Evolutionary conservation across 2,888 invertebrate genomes (phyloP).

Genomic region (Drosophila diplacantha): DNA sequence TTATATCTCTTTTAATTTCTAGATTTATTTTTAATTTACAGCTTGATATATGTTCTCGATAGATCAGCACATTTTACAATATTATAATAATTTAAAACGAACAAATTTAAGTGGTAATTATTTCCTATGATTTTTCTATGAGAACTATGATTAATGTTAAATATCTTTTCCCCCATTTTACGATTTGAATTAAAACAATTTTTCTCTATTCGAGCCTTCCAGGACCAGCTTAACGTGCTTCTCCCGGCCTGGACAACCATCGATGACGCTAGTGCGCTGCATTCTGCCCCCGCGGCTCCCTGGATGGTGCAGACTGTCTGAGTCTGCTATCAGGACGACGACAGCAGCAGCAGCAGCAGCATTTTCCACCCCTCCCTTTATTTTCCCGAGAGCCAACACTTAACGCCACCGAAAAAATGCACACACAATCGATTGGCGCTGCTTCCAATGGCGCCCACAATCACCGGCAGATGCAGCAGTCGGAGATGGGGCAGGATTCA

Average conservation of each 20-base stretch:
- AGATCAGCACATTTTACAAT: not conserved
- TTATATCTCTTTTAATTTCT: too few species aligned
- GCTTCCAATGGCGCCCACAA: constrained; percentile 49
- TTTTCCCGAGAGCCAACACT: constrained; percentile 48
- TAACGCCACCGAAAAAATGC: constrained; percentile 53
- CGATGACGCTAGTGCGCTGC: constrained; percentile 52
- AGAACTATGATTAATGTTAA: too few species aligned
- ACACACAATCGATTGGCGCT: constrained; percentile 67
- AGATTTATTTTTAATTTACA: too few species aligned
- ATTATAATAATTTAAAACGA: too few species aligned
- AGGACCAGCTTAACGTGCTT: constrained; percentile 38
- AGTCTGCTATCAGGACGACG: constrained; percentile 53
- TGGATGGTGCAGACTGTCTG: constrained; percentile 31
- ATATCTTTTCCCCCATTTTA: not conserved
- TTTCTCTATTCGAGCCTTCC: not conserved
- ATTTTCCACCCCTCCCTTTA: constrained; percentile 5
- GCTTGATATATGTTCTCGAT: too few species aligned
- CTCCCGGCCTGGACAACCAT: constrained; percentile 24
- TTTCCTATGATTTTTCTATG: too few species aligned
- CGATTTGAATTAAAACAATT: not conserved
- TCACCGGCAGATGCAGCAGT: constrained; percentile 26
- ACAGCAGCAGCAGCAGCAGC: constrained; percentile 31
- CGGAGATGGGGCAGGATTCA: constrained; percentile 17
- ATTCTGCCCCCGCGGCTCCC: constrained; percentile 20
- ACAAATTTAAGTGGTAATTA: too few species aligned